Evolutionary conservation across 2,113 vertebrate species (phyloP).

Genomic region (Phyllostomus discolor): DNA sequence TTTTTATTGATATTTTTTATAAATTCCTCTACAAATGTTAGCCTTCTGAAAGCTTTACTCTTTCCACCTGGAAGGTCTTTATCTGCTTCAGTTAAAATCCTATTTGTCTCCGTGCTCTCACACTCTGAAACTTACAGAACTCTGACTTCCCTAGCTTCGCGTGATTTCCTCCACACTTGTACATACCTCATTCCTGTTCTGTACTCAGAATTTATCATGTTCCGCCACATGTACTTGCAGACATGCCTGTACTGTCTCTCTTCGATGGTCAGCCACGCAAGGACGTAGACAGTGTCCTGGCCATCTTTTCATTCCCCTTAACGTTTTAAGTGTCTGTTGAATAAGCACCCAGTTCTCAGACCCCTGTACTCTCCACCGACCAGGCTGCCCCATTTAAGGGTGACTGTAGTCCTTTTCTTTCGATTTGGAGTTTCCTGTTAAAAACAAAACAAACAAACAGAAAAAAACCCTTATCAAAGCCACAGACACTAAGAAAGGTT

Average conservation of each 20-base stretch:
- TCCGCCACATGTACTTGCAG: neutral
- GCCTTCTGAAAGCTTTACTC: neutral
- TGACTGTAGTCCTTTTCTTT: neutral
- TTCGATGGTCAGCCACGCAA: neutral
- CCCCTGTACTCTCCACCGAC: neutral
- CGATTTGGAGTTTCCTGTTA: neutral
- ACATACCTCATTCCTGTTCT: neutral
- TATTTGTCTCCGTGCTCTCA: neutral
- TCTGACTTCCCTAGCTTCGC: neutral
- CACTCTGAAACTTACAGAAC: neutral
- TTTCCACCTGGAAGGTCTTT: neutral
- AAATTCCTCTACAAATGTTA: neutral
- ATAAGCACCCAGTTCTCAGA: neutral
- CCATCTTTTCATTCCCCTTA: neutral
- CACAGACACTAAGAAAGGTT: neutral
- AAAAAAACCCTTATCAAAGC: neutral
- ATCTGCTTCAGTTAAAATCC: neutral
- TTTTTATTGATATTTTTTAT: neutral
- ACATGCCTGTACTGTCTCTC: neutral
- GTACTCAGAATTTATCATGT: neutral
- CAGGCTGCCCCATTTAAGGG: neutral
- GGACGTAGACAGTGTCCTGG: neutral
- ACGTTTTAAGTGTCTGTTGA: neutral
- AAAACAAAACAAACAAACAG: too few species aligned
- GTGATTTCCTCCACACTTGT: neutral